Base-by-base conservation (phyloP, 2,797 vertebrate genomes). In the Myotis pilosus region DNA sequence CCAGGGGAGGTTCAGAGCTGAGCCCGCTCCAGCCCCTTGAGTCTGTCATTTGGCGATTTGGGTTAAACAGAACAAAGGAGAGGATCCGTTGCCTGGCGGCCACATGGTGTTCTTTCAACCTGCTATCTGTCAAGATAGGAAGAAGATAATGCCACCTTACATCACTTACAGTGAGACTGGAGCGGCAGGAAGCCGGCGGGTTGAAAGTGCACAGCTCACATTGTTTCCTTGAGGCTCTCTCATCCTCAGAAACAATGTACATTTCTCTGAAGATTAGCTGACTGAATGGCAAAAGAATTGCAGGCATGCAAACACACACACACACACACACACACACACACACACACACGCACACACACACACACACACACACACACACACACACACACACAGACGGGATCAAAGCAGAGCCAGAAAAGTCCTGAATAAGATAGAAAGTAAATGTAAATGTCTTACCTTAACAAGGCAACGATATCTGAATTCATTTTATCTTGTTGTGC, bases 161-260 rank as follows among this genome's bases (percentile, higher is more conserved):
- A 33, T 92, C 97, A 88, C 96, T 96, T 94, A 78, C 86, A 60
- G 71, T 64, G 84, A 95, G 96, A 79, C 93, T 75, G 80, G 82
- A 96, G 94, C 91, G 90, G 89, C 97, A 98, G 98, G 97, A 98
- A 97, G 95, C 87, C 22, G 33, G 20, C 17, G 33, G 96, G 92
- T 97, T 97, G 93, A 96, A 94, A 98, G 97, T 97, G 96, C 97
- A 98, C 89, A 23, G 92, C 92, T 98, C 98, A 98, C 97, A 97
- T 96, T 92, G 96, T 97, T 98, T 98, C 97, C 97, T 97, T 87
- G 89, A 95, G 92, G 92, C 95, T 96, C 95, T 97, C 95, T 62
- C 72, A 47, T 66, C 10, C 51, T 80, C 38, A 88, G 71, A 89
- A 97, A 97, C 97, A 98, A 97, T 96, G 96, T 57, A 87, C 95